A percentile compares a stretch with the other conserved stretches of the same genome.
Evolutionary conservation across 2,113 vertebrate genomes (phyloP).

Genomic region (Panthera leo): DNA sequence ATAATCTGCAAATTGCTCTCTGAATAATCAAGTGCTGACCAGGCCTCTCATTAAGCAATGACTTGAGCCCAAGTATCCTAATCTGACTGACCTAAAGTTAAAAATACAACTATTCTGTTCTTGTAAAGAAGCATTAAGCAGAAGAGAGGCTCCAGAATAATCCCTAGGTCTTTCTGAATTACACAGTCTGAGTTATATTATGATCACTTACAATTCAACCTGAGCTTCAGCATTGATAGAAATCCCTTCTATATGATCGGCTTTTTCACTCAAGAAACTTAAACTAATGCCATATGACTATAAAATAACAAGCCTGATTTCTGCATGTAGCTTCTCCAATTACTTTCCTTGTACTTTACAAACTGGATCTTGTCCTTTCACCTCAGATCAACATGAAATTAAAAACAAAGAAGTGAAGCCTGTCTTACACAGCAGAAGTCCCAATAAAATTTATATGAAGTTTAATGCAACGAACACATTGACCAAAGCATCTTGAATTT

Average conservation of each 20-base stretch:
- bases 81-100: conserved; percentile 18
- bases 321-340: background rate
- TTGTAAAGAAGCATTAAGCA: background rate
- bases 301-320: conserved; percentile 6
- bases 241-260: background rate
- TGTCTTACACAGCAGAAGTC: background rate
- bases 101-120: background rate
- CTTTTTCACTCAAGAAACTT: background rate
- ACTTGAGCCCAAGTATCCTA: background rate
- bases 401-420: background rate
- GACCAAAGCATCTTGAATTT: conserved; percentile 53
- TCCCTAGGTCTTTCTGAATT: background rate
- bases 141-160: background rate
- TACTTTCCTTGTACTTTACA: conserved; percentile 19
- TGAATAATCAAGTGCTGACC: conserved; percentile 16
- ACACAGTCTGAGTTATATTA: background rate
- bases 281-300: background rate
- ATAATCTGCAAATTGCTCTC: conserved; percentile 22
- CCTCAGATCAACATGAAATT: conserved; percentile 3
- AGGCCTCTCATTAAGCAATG: background rate
- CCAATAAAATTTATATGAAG: background rate
- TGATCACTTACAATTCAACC: background rate
- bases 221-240: background rate
- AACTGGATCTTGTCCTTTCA: conserved; percentile 29
- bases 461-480: conserved; percentile 34